These are phyloP conservation scores for Anolis sagrei DNA, from an alignment of 2,113 vertebrate genomes.

Conservation along the genomic window DNA sequence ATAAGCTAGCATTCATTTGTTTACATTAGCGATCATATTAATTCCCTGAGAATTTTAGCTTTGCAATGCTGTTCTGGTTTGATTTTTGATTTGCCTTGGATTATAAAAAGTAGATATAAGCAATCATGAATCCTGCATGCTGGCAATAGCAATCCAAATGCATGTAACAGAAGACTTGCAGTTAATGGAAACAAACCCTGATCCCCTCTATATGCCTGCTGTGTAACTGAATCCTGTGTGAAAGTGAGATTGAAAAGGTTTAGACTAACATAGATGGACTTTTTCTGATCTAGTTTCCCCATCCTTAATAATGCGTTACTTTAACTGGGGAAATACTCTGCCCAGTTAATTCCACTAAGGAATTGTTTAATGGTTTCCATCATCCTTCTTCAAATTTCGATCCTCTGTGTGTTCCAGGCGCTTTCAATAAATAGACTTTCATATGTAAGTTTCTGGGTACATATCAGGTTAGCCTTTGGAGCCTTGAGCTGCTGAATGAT, in stretches of 20 bases:
- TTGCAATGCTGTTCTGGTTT: neutral
- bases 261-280: conserved; percentile 27
- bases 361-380: conserved; percentile 62
- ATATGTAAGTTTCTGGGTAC: conserved; percentile 66
- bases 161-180: neutral
- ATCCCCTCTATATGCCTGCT: conserved; percentile 12
- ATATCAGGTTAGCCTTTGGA: conserved; percentile 60
- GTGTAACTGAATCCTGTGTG: conserved; percentile 28
- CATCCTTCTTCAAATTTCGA: conserved; percentile 63
- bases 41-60: conserved; percentile 2
- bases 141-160: conserved; percentile 28
- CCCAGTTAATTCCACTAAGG: conserved; percentile 48
- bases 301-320: conserved; percentile 33
- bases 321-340: conserved; percentile 51
- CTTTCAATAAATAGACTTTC: conserved; percentile 65
- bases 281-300: conserved; percentile 50
- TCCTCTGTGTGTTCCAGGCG: conserved; percentile 64
- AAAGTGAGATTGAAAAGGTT: conserved; percentile 47
- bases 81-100: neutral
- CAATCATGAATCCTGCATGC: conserved; percentile 26
- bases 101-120: conserved; percentile 15
- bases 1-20: conserved; percentile 21
- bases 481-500: conserved; percentile 72
- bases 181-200: conserved; percentile 6
- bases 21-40: conserved; percentile 20